Percentiles rank a stretch among this genome's conserved stretches.
Evolutionary conservation across 1,140 invertebrate genomes (phyloP).

Genomic region (Brachionus rubens): DNA sequence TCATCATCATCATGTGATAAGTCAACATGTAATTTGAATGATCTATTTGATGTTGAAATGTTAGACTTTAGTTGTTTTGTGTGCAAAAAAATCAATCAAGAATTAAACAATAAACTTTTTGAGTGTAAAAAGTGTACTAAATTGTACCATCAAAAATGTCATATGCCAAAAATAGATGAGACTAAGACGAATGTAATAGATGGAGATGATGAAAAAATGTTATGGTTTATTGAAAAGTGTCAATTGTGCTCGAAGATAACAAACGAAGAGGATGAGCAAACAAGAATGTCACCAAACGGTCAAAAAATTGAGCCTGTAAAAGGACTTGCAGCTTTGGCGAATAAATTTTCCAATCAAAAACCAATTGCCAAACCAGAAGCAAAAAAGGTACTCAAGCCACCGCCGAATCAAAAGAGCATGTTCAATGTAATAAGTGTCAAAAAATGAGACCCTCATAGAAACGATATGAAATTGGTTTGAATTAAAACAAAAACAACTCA

Average conservation of each 20-base stretch:
- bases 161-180: neutral
- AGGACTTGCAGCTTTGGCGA: neutral
- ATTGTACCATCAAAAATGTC: conserved; percentile 28
- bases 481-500: no score
- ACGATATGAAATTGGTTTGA: no score
- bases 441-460: no score
- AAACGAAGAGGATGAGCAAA: neutral
- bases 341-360: neutral
- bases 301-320: neutral
- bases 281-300: neutral
- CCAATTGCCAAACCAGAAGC: no score
- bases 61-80: conserved; percentile 12
- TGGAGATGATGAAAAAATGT: neutral
- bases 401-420: no score
- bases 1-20: no score
- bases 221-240: conserved; percentile 15
- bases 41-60: neutral
- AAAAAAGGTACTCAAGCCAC: no score
- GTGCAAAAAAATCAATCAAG: conserved; percentile 16
- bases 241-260: neutral
- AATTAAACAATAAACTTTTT: conserved; percentile 10
- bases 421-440: no score
- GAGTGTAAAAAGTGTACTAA: conserved; percentile 2
- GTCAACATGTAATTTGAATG: neutral
- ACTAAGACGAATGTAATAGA: neutral